A percentile compares a stretch with the other conserved stretches of the same genome.
These are phyloP conservation scores for Pteropus alecto DNA, from an alignment of 2,113 vertebrate species.

Conservation along the genomic window DNA sequence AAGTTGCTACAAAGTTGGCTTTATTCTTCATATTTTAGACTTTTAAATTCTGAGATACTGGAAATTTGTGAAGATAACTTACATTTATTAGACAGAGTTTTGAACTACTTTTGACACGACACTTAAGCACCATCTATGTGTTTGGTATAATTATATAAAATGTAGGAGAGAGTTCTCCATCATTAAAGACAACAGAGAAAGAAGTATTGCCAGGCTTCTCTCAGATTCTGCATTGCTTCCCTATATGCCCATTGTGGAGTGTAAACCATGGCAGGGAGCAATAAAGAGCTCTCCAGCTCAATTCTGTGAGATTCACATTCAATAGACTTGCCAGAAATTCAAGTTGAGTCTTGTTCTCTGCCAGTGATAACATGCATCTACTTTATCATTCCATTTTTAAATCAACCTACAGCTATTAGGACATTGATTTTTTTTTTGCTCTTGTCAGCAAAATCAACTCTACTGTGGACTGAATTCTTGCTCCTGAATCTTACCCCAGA, in stretches of 20 bases:
- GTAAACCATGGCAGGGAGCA: not conserved
- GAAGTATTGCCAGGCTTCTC: not conserved
- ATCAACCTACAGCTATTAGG: not conserved
- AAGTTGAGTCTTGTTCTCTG: not conserved
- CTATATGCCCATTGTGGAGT: rapidly evolving
- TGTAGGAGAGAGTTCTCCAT: not conserved
- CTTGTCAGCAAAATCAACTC: not conserved
- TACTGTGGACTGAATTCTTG: not conserved
- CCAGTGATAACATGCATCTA: not conserved
- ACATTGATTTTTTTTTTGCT: not conserved
- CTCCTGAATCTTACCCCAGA: not conserved
- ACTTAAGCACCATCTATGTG: not conserved
- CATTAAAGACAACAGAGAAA: not conserved
- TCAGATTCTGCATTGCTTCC: not conserved
- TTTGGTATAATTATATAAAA: not conserved
- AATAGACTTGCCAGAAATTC: not conserved
- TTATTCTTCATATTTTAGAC: not conserved
- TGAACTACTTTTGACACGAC: not conserved
- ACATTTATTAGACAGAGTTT: not conserved
- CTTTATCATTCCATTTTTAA: not conserved
- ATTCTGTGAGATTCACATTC: not conserved
- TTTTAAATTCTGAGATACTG: not conserved
- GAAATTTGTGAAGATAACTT: not conserved
- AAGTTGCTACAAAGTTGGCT: not conserved
- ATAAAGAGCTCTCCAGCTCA: not conserved